A percentile compares a stretch with the other conserved stretches of the same genome.
Conservation (phyloP, 1,140 invertebrate species). For the Aphelenchoides fujianensis region DNA sequence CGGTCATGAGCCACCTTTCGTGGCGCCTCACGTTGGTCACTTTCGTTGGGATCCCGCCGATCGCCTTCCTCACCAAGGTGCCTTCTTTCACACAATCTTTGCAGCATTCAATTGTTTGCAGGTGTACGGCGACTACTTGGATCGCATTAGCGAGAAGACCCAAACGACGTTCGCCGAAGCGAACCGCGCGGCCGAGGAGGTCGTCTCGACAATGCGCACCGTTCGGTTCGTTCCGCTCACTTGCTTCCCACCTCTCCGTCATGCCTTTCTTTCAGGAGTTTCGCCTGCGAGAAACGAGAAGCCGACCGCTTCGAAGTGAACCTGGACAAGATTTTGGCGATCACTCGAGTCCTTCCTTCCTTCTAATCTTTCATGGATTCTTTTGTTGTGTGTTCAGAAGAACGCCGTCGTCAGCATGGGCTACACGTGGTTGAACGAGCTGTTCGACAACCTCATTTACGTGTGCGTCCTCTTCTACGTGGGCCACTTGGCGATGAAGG, state of each 20-base stretch:
- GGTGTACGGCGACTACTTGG: constrained; percentile 58
- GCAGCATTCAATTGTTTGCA: no score
- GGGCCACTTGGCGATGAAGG: constrained; percentile 54
- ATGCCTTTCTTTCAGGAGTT: no score
- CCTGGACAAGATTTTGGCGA: constrained; percentile 28
- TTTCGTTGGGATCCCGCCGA: constrained; percentile 62
- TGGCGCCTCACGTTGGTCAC: constrained; percentile 64
- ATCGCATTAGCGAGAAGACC: constrained; percentile 45
- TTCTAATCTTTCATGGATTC: neutral
- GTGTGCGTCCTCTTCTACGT: constrained; percentile 57
- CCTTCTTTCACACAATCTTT: no score
- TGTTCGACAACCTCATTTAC: constrained; percentile 52
- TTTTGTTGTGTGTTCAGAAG: constrained; percentile 18
- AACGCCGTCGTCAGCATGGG: constrained; percentile 44
- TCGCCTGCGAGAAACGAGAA: constrained; percentile 41
- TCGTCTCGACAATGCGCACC: constrained; percentile 30
- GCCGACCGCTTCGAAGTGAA: constrained; percentile 34
- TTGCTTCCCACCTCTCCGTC: no score
- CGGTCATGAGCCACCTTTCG: constrained; percentile 64
- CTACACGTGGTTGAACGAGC: constrained; percentile 42
- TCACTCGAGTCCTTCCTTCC: constrained; percentile 24
- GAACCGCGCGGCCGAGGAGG: constrained; percentile 62
- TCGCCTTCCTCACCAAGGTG: constrained; percentile 62
- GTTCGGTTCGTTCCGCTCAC: neutral
- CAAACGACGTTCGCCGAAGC: constrained; percentile 61